Evolutionary conservation across 2,113 vertebrate species (phyloP).

Genomic region (Chinchilla lanigera): DNA sequence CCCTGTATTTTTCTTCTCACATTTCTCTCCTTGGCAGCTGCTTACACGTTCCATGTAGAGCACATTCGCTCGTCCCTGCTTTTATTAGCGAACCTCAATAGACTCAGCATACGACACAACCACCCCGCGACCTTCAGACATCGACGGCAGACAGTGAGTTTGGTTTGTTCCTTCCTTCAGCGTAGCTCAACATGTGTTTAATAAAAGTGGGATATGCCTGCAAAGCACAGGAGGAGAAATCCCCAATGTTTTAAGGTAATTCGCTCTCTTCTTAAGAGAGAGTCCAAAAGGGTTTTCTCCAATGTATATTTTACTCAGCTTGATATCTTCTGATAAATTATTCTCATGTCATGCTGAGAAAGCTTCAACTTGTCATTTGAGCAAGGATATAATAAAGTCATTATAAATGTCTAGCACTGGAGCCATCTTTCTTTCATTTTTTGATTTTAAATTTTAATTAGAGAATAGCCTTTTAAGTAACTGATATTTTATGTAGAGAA

Average conservation of each 20-base stretch:
- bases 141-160: neutral
- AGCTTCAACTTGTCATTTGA: slow-evolving; percentile 66
- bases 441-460: slow-evolving; percentile 82
- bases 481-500: slow-evolving; percentile 73
- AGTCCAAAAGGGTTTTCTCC: slow-evolving; percentile 22
- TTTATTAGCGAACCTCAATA: neutral
- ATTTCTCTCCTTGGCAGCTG: neutral
- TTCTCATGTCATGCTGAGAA: slow-evolving; percentile 63
- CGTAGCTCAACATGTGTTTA: neutral
- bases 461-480: slow-evolving; percentile 71
- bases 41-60: neutral
- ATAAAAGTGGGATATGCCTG: slow-evolving; percentile 11
- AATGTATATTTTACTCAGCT: slow-evolving; percentile 35
- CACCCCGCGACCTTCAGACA: neutral
- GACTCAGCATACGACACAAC: accelerated
- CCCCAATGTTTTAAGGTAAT: slow-evolving; percentile 28
- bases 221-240: slow-evolving; percentile 23
- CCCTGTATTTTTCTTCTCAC: neutral
- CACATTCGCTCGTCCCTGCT: neutral
- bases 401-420: slow-evolving; percentile 52
- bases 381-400: slow-evolving; percentile 42
- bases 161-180: neutral
- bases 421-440: slow-evolving; percentile 70
- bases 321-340: slow-evolving; percentile 72
- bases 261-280: slow-evolving; percentile 17